Percentiles rank a stretch among this genome's conserved stretches.
Conservation (phyloP, 2,797 vertebrate genomes). For the Sebastes iracundus region DNA sequence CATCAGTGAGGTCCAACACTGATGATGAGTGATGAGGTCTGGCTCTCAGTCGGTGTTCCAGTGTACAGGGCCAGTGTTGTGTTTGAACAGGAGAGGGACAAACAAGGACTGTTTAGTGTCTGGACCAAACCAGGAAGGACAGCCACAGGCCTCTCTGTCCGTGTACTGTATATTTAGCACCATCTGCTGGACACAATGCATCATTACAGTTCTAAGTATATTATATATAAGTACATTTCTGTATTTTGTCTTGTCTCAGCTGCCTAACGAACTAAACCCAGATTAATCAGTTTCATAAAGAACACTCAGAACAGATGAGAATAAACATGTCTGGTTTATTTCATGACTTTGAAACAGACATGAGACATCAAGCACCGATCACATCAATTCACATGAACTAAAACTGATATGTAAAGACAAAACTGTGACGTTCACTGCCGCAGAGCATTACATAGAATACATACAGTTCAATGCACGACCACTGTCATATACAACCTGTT, state of each 20-base stretch:
- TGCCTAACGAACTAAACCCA: background rate
- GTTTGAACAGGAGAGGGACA: background rate
- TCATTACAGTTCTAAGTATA: background rate
- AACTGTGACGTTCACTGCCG: background rate
- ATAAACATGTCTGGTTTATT: background rate
- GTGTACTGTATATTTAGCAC: background rate
- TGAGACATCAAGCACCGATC: background rate
- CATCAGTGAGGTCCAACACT: too few relatives aligned
- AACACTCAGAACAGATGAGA: background rate
- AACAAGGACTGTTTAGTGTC: background rate
- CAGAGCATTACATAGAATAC: background rate
- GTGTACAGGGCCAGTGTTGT: background rate
- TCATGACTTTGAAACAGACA: background rate
- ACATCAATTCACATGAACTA: background rate
- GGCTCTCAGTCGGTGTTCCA: background rate
- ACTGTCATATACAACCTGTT: background rate
- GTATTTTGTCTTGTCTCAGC: background rate
- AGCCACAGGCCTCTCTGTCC: too few relatives aligned
- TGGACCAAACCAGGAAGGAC: background rate
- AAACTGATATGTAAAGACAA: background rate
- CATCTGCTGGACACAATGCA: slow-evolving; percentile 25
- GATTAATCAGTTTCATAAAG: background rate
- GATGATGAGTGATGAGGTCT: background rate
- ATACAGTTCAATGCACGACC: too few relatives aligned
- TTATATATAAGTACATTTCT: too few relatives aligned